A percentile compares a stretch with the other conserved stretches of the same genome.
Conservation (phyloP, 2,888 invertebrate genomes). For the Frankliniella fusca region DNA sequence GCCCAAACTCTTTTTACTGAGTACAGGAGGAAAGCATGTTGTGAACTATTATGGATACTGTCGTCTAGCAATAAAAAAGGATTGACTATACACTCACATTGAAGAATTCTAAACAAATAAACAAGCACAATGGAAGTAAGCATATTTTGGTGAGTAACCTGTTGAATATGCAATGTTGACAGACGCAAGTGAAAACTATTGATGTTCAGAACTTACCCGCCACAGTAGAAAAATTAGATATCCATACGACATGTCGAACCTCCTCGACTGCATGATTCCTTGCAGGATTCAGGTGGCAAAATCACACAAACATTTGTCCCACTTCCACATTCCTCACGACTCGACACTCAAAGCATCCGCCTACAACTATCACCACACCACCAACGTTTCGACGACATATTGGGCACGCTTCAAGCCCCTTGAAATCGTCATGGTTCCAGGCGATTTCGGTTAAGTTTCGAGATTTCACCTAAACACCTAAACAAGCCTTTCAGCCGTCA, state of each 20-base stretch:
- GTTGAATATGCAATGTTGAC: background rate
- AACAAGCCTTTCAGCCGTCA: background rate
- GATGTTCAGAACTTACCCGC: background rate
- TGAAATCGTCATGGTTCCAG: background rate
- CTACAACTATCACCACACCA: background rate
- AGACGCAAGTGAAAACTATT: background rate
- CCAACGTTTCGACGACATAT: background rate
- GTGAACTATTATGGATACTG: background rate
- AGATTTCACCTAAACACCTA: background rate
- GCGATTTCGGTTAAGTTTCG: background rate
- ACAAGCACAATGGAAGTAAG: background rate
- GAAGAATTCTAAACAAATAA: background rate
- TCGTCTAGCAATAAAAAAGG: background rate
- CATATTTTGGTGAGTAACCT: background rate
- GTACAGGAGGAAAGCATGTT: background rate
- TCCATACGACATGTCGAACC: background rate
- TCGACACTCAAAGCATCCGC: background rate
- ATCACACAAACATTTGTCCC: slow-evolving; percentile 7
- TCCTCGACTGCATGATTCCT: background rate
- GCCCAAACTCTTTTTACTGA: background rate
- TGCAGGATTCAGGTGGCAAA: background rate
- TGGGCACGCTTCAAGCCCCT: background rate
- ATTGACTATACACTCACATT: background rate
- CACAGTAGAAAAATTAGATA: background rate
- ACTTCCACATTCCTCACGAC: slow-evolving; percentile 1